phyloP scores from a whole-genome alignment of 2,113 vertebrate species.

The Mormyrus lacerda region DNA sequence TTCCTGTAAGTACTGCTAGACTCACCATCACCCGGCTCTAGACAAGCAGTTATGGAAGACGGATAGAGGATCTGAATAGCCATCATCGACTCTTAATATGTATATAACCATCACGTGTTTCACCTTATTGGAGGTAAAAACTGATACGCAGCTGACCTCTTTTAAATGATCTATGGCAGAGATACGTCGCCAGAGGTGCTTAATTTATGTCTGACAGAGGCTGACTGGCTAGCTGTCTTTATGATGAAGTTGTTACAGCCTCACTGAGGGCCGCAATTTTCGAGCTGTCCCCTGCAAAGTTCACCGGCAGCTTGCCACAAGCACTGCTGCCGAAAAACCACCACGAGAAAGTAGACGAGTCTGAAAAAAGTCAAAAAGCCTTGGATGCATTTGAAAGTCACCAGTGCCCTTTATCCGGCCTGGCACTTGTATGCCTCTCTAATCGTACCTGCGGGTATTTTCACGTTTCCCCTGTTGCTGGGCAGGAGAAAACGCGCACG shows the following conservation, averaged over 20 bases:
- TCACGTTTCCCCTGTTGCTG: background rate
- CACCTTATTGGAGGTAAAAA: slow-evolving; percentile 18
- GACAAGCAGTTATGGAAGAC: background rate
- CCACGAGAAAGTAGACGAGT: background rate
- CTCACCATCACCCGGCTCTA: background rate
- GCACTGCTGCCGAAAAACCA: background rate
- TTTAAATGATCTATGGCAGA: slow-evolving; percentile 29
- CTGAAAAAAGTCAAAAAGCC: background rate
- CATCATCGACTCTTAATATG: background rate
- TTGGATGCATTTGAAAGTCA: background rate
- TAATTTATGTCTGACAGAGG: slow-evolving; percentile 37
- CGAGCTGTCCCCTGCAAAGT: slow-evolving; percentile 37
- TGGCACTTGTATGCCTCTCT: background rate
- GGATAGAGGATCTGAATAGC: background rate
- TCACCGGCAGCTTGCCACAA: slow-evolving; percentile 22
- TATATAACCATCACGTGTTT: background rate
- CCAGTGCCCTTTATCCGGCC: background rate
- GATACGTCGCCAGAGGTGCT: slow-evolving; percentile 30
- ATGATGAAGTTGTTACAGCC: slow-evolving; percentile 31
- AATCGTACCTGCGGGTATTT: background rate
- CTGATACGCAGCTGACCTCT: slow-evolving; percentile 17
- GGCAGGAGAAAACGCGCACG: background rate
- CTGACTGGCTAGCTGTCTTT: slow-evolving; percentile 27
- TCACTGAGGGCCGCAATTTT: slow-evolving; percentile 36
- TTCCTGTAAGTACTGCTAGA: background rate